Percentiles rank a stretch among this genome's conserved stretches.
Evolutionary conservation across 2,888 invertebrate genomes (phyloP).

Genomic region (Cephus pulcher): DNA sequence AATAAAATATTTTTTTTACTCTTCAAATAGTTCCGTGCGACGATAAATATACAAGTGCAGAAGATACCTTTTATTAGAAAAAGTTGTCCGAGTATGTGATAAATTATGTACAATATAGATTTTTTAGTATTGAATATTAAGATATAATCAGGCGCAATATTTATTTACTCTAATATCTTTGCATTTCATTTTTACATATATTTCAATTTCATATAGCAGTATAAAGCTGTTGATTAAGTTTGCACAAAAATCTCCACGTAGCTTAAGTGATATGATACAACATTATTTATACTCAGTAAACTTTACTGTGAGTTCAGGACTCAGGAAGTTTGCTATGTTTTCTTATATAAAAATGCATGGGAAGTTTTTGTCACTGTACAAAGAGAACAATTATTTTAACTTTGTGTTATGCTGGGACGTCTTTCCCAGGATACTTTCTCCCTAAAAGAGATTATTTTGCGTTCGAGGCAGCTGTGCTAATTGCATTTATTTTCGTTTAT

Average conservation of each 20-base stretch:
- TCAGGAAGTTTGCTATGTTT: background rate
- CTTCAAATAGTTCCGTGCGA: background rate
- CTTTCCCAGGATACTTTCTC: background rate
- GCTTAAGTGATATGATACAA: background rate
- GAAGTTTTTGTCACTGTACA: background rate
- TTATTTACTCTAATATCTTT: background rate
- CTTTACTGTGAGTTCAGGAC: background rate
- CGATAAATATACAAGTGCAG: background rate
- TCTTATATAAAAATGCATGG: background rate
- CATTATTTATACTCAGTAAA: background rate
- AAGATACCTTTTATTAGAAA: background rate
- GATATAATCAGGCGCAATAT: background rate
- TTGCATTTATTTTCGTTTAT: background rate
- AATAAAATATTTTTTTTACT: background rate
- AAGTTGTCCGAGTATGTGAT: background rate
- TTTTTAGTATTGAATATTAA: background rate
- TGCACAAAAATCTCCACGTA: background rate
- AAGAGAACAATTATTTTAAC: background rate
- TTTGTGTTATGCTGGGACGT: background rate
- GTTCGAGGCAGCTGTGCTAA: no score
- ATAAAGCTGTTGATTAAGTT: background rate
- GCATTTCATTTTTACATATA: background rate
- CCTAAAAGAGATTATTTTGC: background rate
- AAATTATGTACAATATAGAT: background rate
- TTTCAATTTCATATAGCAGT: background rate